Percentiles rank a stretch among this genome's conserved stretches.
Conservation (phyloP, 1,140 invertebrate species). For the Drosophila navojoa region DNA sequence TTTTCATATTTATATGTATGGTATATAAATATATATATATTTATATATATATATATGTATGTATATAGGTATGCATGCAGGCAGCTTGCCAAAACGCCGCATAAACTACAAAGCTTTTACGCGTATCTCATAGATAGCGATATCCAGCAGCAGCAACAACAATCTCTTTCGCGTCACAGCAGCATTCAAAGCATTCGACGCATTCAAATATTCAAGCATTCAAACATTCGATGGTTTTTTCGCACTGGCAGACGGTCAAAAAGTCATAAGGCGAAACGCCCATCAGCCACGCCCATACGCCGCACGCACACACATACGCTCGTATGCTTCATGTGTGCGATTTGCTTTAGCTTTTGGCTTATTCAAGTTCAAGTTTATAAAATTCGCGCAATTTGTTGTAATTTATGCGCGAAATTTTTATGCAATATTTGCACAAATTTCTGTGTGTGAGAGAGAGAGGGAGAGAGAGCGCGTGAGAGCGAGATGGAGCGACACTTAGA, state of each 20-base stretch:
- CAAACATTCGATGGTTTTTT: conserved; percentile 13
- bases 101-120: conserved; percentile 81
- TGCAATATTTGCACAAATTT: conserved; percentile 52
- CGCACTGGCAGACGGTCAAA: conserved; percentile 29
- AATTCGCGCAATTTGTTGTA: conserved; percentile 61
- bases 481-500: background rate
- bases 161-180: conserved; percentile 49
- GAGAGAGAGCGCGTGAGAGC: background rate
- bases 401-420: conserved; percentile 61
- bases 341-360: conserved; percentile 3
- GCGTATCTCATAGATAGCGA: conserved; percentile 68
- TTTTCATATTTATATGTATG: conserved; percentile 23
- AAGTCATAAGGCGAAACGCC: too few species aligned
- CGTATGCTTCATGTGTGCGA: too few species aligned
- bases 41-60: conserved; percentile 2
- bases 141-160: conserved; percentile 21
- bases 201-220: conserved; percentile 23
- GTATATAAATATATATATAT: conserved; percentile 13
- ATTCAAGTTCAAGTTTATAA: conserved; percentile 73
- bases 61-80: conserved; percentile 32
- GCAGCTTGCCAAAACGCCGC: conserved; percentile 69
- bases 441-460: background rate
- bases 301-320: background rate
- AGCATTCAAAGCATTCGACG: conserved; percentile 23
- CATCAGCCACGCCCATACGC: background rate